Evolutionary conservation across 2,888 invertebrate genomes (phyloP).

Genomic region (Coelinius sp.): DNA sequence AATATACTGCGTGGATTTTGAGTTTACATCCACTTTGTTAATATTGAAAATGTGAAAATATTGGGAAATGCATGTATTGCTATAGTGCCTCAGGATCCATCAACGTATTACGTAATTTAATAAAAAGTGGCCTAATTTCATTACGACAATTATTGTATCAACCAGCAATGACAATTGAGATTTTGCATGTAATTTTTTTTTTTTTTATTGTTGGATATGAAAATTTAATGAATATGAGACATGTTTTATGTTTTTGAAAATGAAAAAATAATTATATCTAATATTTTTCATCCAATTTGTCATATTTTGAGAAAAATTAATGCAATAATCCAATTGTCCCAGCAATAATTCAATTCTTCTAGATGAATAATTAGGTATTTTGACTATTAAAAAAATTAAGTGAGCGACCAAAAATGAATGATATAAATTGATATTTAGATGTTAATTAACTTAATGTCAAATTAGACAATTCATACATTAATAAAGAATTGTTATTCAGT

Average conservation of each 20-base stretch:
- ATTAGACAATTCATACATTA: conserved; percentile 29
- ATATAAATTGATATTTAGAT: conserved; percentile 31
- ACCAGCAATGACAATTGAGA: background rate
- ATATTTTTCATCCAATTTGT: background rate
- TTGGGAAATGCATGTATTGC: background rate
- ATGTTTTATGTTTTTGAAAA: too few species aligned
- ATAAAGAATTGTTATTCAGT: conserved; percentile 45
- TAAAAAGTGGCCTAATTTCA: conserved; percentile 27
- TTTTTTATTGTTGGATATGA: too few species aligned
- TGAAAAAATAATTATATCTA: too few species aligned
- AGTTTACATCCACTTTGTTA: background rate
- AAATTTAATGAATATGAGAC: too few species aligned
- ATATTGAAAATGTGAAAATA: background rate
- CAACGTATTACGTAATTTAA: conserved; percentile 23
- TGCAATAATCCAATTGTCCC: too few species aligned
- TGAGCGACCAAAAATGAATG: conserved; percentile 30
- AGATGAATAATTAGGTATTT: conserved; percentile 1
- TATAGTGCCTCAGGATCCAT: conserved; percentile 24
- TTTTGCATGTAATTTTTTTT: too few species aligned
- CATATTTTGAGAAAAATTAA: too few species aligned
- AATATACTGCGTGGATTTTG: background rate
- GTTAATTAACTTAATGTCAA: conserved; percentile 24
- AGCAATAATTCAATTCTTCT: background rate
- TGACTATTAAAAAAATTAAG: conserved; percentile 22
- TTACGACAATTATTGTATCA: background rate